Evolutionary conservation across 2,888 invertebrate species (phyloP).

Genomic region (Patella ulyssiponensis): DNA sequence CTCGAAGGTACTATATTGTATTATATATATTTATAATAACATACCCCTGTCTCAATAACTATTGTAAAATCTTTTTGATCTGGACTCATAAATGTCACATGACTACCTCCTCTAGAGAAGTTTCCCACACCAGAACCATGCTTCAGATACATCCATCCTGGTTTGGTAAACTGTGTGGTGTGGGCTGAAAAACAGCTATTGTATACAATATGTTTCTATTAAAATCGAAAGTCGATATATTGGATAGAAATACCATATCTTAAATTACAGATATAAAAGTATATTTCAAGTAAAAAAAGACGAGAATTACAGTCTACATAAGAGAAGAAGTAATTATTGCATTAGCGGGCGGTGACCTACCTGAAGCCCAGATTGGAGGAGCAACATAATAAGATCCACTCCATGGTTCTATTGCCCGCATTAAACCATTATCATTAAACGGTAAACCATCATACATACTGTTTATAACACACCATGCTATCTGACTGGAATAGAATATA

Average conservation of each 20-base stretch:
- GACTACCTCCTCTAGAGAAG: background rate
- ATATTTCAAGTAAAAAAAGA: no score
- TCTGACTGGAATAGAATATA: background rate
- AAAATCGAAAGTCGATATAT: no score
- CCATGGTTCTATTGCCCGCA: conserved; percentile 1
- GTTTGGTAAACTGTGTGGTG: conserved; percentile 7
- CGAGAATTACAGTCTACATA: no score
- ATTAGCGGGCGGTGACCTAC: background rate
- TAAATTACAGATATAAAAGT: no score
- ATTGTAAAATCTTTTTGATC: background rate
- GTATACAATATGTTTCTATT: no score
- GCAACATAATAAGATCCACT: conserved; percentile 1
- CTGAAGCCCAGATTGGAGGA: background rate
- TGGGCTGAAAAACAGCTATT: background rate
- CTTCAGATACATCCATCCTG: conserved; percentile 3
- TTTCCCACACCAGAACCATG: background rate
- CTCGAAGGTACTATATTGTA: no score
- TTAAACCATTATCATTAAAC: background rate
- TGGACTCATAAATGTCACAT: background rate
- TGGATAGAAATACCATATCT: no score
- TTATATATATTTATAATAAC: no score
- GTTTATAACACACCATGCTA: conserved; percentile 9
- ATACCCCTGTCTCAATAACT: conserved; percentile 2
- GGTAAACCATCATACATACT: conserved; percentile 5
- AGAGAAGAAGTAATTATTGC: no score